Evolutionary conservation across 1,140 invertebrate genomes (phyloP).

Genomic region (Plutomurus gul): DNA sequence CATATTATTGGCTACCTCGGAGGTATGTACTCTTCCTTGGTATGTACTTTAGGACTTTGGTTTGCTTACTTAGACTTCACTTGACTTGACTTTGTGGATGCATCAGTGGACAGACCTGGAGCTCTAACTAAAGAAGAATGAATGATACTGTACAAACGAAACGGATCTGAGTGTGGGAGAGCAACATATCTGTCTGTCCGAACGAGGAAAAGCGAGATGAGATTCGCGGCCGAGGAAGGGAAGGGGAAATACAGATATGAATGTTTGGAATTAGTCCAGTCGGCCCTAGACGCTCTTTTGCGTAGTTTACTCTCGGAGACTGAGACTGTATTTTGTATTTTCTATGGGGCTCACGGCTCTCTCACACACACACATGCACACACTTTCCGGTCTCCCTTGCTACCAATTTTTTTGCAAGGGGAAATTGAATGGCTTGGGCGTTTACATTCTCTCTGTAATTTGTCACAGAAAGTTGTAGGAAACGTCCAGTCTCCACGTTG

Average conservation of each 20-base stretch:
- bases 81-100: background rate
- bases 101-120: background rate
- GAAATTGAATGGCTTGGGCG: conserved; percentile 30
- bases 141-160: background rate
- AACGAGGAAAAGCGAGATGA: background rate
- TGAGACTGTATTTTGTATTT: too few species aligned
- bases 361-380: background rate
- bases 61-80: conserved; percentile 2
- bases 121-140: conserved; percentile 11
- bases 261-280: conserved; percentile 22
- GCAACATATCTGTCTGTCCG: too few species aligned
- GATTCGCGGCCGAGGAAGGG: background rate
- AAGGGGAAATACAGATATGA: conserved; percentile 25
- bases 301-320: too few species aligned
- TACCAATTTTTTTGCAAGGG: conserved; percentile 17
- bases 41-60: too few species aligned
- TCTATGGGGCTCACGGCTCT: too few species aligned
- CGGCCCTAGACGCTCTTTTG: background rate
- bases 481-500: background rate
- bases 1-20: too few species aligned
- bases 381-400: conserved; percentile 11
- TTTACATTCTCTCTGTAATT: conserved; percentile 19
- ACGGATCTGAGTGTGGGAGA: background rate
- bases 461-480: conserved; percentile 24
- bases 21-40: too few species aligned